Conservation (phyloP, 2,888 invertebrate species). For the Atherix ibis region DNA sequence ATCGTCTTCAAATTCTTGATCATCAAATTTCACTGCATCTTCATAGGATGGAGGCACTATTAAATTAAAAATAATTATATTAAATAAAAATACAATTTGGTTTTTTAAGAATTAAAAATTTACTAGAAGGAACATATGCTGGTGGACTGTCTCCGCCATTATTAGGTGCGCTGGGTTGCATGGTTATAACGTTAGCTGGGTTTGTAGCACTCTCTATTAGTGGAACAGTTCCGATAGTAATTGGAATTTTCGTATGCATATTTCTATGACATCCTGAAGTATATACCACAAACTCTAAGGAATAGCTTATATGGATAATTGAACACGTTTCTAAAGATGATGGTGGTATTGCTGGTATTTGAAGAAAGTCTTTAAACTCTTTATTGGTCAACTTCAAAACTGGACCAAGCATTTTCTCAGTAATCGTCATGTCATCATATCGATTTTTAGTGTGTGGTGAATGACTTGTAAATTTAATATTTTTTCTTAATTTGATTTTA, state of each 20-base stretch:
- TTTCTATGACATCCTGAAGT: constrained; percentile 48
- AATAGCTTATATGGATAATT: constrained; percentile 58
- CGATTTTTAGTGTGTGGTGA: constrained; percentile 30
- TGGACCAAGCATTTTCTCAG: constrained; percentile 37
- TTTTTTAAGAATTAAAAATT: constrained; percentile 10
- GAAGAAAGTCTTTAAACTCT: constrained; percentile 45
- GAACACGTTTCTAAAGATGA: constrained; percentile 56
- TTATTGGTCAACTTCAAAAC: constrained; percentile 43
- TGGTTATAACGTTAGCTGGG: constrained; percentile 2
- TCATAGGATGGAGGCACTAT: constrained; percentile 31
- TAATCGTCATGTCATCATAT: constrained; percentile 26
- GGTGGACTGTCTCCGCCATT: constrained; percentile 24
- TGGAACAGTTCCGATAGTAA: constrained; percentile 46
- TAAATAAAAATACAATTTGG: background rate
- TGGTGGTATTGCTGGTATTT: constrained; percentile 57
- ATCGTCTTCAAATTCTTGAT: constrained; percentile 25
- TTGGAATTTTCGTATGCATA: constrained; percentile 44
- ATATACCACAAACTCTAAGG: constrained; percentile 42
- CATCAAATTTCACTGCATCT: constrained; percentile 20
- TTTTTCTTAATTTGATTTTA: constrained; percentile 49
- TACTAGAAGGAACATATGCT: constrained; percentile 28
- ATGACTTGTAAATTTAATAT: constrained; percentile 31
- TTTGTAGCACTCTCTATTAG: constrained; percentile 29
- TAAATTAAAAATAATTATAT: constrained; percentile 5
- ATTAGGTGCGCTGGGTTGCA: constrained; percentile 5